Percentiles rank a stretch among this genome's conserved stretches.
These are phyloP conservation scores for Pelecanoides urinatrix DNA, from an alignment of 2,113 vertebrate species.

Conservation along the genomic window DNA sequence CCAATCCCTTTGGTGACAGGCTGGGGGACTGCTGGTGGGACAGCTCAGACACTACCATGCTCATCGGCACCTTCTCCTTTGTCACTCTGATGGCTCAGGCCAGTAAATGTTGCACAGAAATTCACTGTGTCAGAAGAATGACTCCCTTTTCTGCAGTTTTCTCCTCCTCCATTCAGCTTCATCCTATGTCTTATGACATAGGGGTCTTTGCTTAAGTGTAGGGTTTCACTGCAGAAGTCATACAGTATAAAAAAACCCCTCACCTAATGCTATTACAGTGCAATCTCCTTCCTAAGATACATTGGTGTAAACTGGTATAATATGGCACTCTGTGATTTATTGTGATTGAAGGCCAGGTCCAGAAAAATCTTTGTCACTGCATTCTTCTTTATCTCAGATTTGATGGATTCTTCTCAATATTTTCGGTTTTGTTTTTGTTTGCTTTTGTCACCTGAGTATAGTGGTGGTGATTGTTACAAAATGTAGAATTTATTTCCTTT, in stretches of 20 bases:
- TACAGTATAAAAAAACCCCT: rapidly evolving
- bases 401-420: neutral
- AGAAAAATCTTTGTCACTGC: neutral
- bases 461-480: neutral
- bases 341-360: neutral
- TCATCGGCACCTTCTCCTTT: neutral
- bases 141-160: neutral
- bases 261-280: neutral
- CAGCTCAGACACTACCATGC: neutral
- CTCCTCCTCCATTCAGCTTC: neutral
- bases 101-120: neutral
- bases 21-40: neutral
- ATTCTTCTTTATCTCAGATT: neutral
- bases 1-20: neutral
- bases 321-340: neutral
- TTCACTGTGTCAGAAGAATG: neutral
- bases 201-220: neutral
- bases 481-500: neutral
- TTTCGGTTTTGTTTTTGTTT: neutral
- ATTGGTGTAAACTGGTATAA: neutral
- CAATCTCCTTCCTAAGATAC: neutral
- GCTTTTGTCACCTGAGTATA: neutral
- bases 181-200: neutral
- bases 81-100: neutral
- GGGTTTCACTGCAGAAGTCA: neutral